Base-by-base conservation (phyloP, 2,888 invertebrate genomes). In the Cylindroiulus punctatus region DNA sequence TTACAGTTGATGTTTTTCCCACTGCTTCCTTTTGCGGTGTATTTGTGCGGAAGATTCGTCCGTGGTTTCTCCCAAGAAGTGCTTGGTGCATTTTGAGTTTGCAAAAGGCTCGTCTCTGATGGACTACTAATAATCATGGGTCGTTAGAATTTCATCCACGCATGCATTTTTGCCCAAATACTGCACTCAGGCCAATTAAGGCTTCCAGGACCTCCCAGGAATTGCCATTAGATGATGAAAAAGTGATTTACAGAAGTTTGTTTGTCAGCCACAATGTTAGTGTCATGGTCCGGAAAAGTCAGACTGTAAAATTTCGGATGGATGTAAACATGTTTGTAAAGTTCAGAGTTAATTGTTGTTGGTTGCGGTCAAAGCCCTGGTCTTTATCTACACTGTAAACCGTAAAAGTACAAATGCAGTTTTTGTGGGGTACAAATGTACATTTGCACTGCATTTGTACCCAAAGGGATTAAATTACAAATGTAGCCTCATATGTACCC, bases 181-280 rank as follows among this genome's bases (percentile, higher is more conserved):
- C 44, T 76, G 76, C 76, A 76, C 76, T 76, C 30, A 12, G 30
- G 14, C 76, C 76, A 76, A 76, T 76, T 76, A 76, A 30, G 30
- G 76, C 76, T 76, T 76, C 32, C 17, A 76, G 76, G 76, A 32
- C 76, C 30, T 32, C 10, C 12, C 76, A 76, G 76, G 17, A 76
- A 30, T 76, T 32, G 76, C 76, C 76, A 76, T 76, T 76, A 76
- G 76, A 32, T 76, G 76, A 76, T 76, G 76, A 30, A 76, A 76
- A 76, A 32, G 76, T 30, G 76, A 76, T 76, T 65, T 26, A 65
- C 65, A 26, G 26, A 65, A 26, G 65, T 65, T 30, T 22, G 65
- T 65, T 65, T 65, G 65, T 65, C 65, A 65, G 22, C 10, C 22
- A 26, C 22, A 8, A 65, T 65, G 26, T 12, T 65, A 5, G 65